These are phyloP conservation scores for Agrochola lota DNA, from an alignment of 2,888 invertebrate genomes.

Conservation along the genomic window DNA sequence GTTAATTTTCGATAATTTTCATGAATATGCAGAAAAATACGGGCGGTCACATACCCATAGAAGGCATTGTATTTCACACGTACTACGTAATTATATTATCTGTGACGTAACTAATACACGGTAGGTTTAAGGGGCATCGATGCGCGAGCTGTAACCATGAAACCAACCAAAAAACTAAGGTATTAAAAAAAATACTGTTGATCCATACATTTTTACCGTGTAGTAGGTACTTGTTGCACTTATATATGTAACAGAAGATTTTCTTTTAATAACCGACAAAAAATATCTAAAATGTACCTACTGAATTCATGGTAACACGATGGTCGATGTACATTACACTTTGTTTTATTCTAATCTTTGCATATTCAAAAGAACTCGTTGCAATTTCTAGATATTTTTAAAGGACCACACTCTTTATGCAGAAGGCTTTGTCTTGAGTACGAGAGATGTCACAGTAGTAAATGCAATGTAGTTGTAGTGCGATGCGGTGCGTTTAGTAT, in stretches of 20 bases:
- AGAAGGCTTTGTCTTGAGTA: neutral
- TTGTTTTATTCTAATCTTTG: neutral
- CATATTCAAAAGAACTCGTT: neutral
- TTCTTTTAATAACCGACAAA: neutral
- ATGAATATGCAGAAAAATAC: too few relatives aligned
- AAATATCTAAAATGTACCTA: neutral
- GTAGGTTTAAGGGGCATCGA: neutral
- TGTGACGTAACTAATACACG: neutral
- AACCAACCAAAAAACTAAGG: too few relatives aligned
- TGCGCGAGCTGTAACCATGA: too few relatives aligned
- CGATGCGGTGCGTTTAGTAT: neutral
- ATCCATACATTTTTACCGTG: neutral
- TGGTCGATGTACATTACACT: too few relatives aligned
- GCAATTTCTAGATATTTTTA: neutral
- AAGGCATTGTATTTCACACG: too few relatives aligned
- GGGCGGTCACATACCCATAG: too few relatives aligned
- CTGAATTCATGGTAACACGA: neutral
- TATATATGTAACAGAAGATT: neutral
- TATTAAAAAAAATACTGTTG: neutral
- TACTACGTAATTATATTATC: too few relatives aligned
- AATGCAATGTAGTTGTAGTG: neutral
- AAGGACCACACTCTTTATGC: neutral
- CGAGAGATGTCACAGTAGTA: neutral
- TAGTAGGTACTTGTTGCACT: neutral
- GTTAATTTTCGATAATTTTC: too few relatives aligned